Conservation (phyloP, 2,113 vertebrate genomes). For the Mobula hypostoma region DNA sequence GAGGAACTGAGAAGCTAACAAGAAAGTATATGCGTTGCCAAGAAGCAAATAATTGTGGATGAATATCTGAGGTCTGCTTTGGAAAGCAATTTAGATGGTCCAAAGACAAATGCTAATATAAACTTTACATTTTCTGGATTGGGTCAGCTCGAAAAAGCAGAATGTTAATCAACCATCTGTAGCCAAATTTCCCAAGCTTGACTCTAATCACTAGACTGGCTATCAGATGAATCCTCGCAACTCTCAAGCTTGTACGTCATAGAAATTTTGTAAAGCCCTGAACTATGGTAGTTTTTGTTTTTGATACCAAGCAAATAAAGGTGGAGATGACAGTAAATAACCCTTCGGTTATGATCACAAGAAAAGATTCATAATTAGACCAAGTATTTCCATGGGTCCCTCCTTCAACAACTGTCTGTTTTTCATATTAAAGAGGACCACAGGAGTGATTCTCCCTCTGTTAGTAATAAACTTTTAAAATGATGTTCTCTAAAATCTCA, state of each 20-base stretch:
- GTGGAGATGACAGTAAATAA: not conserved
- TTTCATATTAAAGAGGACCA: not conserved
- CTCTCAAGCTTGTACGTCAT: not conserved
- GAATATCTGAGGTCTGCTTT: constrained; percentile 32
- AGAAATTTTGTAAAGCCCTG: constrained; percentile 20
- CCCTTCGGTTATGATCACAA: not conserved
- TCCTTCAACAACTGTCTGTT: not conserved
- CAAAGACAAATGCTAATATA: constrained; percentile 35
- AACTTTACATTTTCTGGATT: constrained; percentile 2
- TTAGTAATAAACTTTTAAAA: not conserved
- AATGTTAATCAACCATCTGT: constrained; percentile 37
- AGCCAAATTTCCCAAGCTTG: constrained; percentile 10
- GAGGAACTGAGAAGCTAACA: not conserved
- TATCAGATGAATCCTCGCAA: not conserved
- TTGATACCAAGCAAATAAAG: not conserved
- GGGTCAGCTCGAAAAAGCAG: not conserved
- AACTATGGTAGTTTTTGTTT: not conserved
- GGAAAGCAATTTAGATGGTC: constrained; percentile 27
- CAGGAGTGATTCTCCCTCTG: not conserved
- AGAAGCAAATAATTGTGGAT: not conserved
- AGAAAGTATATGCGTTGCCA: constrained; percentile 14
- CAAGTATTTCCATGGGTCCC: not conserved
- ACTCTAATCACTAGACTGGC: not conserved
- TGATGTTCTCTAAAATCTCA: not conserved
- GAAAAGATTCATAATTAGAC: not conserved